Conservation (phyloP, 92 coral and sea anemone genomes). For the Palythoa heliodiscus region DNA sequence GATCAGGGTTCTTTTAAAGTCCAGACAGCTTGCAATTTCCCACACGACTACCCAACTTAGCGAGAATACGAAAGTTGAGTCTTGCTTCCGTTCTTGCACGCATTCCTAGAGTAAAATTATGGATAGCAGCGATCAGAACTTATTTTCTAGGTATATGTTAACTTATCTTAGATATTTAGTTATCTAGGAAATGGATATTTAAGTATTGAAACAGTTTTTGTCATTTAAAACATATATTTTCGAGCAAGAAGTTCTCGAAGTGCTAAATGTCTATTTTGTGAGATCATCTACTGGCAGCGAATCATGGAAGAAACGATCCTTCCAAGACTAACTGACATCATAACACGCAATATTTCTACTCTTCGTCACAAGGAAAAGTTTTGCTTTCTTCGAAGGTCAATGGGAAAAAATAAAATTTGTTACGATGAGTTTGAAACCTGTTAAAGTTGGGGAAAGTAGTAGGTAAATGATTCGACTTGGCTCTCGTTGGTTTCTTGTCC, state of each 20-base stretch:
- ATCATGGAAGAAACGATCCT: constrained; percentile 39
- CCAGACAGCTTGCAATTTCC: not conserved
- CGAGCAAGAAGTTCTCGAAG: not conserved
- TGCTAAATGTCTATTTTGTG: constrained; percentile 63
- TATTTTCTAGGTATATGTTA: not conserved
- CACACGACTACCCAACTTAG: not conserved
- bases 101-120: constrained; percentile 23
- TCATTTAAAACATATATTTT: not conserved
- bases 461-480: not conserved
- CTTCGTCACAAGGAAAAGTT: constrained; percentile 26
- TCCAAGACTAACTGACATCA: constrained; percentile 74
- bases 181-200: not conserved
- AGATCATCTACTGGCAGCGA: constrained; percentile 56
- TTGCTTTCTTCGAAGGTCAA: constrained; percentile 48
- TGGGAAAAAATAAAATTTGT: constrained; percentile 40
- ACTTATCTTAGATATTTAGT: not conserved
- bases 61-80: not conserved
- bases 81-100: not conserved
- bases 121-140: not conserved
- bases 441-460: not conserved
- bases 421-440: not conserved
- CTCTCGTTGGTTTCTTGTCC: not conserved
- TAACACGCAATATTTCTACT: constrained; percentile 77
- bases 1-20: not conserved
- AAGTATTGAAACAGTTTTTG: not conserved